A percentile compares a stretch with the other conserved stretches of the same genome.
Conservation (phyloP, 2,113 vertebrate genomes). For the Esox niger region DNA sequence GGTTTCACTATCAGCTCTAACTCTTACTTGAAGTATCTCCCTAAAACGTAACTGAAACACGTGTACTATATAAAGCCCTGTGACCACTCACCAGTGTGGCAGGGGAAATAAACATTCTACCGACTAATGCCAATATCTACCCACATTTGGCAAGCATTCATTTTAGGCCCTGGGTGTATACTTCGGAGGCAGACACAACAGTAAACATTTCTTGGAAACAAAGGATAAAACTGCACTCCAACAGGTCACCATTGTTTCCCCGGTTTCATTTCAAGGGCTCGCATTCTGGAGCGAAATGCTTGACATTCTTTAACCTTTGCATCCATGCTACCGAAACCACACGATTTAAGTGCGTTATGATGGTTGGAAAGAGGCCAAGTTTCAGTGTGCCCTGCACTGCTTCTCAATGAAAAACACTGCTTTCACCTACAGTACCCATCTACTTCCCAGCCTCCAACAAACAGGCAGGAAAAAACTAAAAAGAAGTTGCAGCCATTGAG, state of each 20-base stretch:
- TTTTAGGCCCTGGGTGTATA: not conserved
- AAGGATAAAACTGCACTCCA: constrained; percentile 38
- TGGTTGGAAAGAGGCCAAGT: constrained; percentile 60
- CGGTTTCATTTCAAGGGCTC: not conserved
- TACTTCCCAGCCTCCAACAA: constrained; percentile 17
- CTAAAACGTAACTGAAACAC: too few relatives aligned
- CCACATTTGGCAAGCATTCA: too few relatives aligned
- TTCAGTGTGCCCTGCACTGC: constrained; percentile 51
- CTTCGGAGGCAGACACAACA: constrained; percentile 24
- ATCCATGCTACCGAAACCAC: constrained; percentile 53
- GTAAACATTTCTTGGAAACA: constrained; percentile 41
- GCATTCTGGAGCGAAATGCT: constrained; percentile 57
- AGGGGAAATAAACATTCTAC: too few relatives aligned
- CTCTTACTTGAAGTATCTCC: too few relatives aligned
- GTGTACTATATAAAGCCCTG: too few relatives aligned
- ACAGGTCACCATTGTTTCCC: constrained; percentile 36
- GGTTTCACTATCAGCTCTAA: too few relatives aligned
- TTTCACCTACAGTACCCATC: constrained; percentile 1
- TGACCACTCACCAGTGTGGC: too few relatives aligned
- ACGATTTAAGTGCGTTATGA: constrained; percentile 43
- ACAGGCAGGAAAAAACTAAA: constrained; percentile 50
- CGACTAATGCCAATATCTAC: too few relatives aligned
- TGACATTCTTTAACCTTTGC: constrained; percentile 53
- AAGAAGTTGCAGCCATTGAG: constrained; percentile 71
- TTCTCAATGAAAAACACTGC: not conserved